These are phyloP conservation scores for Danio tinwini DNA, from an alignment of 2,797 vertebrate species.

Conservation along the genomic window DNA sequence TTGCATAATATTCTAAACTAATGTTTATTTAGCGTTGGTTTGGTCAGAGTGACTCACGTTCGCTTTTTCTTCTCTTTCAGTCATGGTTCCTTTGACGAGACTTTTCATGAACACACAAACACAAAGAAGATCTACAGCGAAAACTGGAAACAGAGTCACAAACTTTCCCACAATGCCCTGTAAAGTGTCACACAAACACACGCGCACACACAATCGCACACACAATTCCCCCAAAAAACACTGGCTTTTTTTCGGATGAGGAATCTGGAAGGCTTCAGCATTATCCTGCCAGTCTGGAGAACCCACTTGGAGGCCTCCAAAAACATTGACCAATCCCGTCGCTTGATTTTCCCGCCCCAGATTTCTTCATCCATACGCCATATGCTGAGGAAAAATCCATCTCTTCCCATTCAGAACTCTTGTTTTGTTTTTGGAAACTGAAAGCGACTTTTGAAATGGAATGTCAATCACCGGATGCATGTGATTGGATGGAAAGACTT, in stretches of 20 bases:
- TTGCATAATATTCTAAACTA: not conserved
- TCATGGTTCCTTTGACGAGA: constrained; percentile 97
- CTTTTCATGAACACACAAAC: constrained; percentile 74
- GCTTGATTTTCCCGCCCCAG: constrained; percentile 55
- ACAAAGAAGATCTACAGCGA: constrained; percentile 71
- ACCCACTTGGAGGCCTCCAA: constrained; percentile 66
- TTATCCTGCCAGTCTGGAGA: constrained; percentile 44
- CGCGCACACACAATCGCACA: constrained; percentile 33
- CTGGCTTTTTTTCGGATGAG: constrained; percentile 16
- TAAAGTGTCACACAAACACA: constrained; percentile 29
- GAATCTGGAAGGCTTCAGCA: constrained; percentile 47
- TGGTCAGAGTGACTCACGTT: not conserved
- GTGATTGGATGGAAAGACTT: constrained; percentile 52
- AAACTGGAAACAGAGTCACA: constrained; percentile 74
- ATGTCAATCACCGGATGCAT: constrained; percentile 30
- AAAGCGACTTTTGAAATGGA: constrained; percentile 38
- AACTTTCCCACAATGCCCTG: constrained; percentile 42
- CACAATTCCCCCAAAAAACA: constrained; percentile 54
- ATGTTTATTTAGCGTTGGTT: not conserved
- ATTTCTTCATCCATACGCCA: constrained; percentile 33
- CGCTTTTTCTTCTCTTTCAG: constrained; percentile 72
- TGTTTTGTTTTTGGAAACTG: constrained; percentile 7
- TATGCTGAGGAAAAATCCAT: constrained; percentile 25
- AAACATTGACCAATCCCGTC: constrained; percentile 72
- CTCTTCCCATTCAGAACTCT: constrained; percentile 30